Base-by-base conservation (phyloP, 2,113 vertebrate species). In the Phylloscopus trochilus region DNA sequence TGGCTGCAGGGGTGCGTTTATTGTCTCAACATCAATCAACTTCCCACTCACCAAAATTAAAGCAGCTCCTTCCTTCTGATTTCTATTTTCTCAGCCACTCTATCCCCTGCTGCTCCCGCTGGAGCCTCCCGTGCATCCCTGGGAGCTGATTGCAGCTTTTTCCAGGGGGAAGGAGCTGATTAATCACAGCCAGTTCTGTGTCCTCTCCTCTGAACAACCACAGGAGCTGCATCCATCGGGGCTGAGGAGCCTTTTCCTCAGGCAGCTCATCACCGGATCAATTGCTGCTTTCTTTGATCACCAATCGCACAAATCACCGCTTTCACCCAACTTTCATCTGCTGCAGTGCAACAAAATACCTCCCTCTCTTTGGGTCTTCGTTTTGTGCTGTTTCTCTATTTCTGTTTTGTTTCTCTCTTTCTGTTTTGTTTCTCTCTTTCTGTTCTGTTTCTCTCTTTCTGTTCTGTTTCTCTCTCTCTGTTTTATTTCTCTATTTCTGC, bases 21-120 rank as follows among this genome's bases (percentile, higher is more conserved):
- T 91, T 91, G 68, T 80, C 84, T 81, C 83, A 62, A 56, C 47
- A 92, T 69, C 87, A 44, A 81, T 66, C 76, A 41, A 2, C 41
- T 27, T 67, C 14, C 63, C 9, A 14, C 72, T 79, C 58, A 23
- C 37, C 87, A 16, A 52, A 77, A 35, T 49, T 60, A 28, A 91
- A 91, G 31, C 55, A 23, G 17, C 76, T 78, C 43, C 91, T 70
- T 41, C 55, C 31, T 64, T 76, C 35, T 53, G 28, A 21, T 51
- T 92, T 46, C 35, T 67, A 0, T 87, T 85, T 88, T 83, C 93
- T 72, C 74, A 56, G 8, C 26, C 1, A 0, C 39, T 27, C 70
- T 7, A 17, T 9, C 12, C 37, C 73, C 33, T 2, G 4, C 68
- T 58, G 51, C 0, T 89, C 37, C 68, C 22, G 31, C 30, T 6